phyloP scores from a whole-genome alignment of 2,888 invertebrate genomes.

The Morpho deidamia region DNA sequence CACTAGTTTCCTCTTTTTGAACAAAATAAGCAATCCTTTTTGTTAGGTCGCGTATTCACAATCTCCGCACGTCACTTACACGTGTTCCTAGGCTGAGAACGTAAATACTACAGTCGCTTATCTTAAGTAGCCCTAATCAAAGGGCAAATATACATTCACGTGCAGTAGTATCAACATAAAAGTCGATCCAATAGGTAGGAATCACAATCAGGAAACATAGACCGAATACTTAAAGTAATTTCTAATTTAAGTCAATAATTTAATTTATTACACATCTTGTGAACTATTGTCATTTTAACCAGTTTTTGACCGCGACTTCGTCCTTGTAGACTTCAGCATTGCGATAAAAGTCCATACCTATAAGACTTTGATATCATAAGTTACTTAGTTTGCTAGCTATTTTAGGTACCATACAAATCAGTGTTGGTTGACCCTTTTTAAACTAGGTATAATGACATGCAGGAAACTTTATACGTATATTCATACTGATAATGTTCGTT shows the following conservation, averaged over 20 bases:
- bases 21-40: not conserved
- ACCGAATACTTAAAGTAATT: no score
- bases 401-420: no score
- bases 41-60: slow-evolving; percentile 8
- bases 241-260: no score
- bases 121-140: slow-evolving; percentile 21
- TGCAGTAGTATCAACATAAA: slow-evolving; percentile 11
- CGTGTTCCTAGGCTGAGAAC: slow-evolving; percentile 18
- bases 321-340: no score
- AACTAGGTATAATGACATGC: not conserved
- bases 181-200: not conserved
- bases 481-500: slow-evolving; percentile 1
- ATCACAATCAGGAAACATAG: no score
- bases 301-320: no score
- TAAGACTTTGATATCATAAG: no score
- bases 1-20: not conserved
- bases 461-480: not conserved
- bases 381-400: no score
- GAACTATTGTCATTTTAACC: no score
- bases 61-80: slow-evolving; percentile 8
- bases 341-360: no score
- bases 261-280: no score
- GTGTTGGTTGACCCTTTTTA: no score
- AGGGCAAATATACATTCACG: slow-evolving; percentile 23
- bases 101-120: slow-evolving; percentile 12